These are phyloP conservation scores for Nipponia nippon DNA, from an alignment of 2,113 vertebrate species.

Conservation along the genomic window DNA sequence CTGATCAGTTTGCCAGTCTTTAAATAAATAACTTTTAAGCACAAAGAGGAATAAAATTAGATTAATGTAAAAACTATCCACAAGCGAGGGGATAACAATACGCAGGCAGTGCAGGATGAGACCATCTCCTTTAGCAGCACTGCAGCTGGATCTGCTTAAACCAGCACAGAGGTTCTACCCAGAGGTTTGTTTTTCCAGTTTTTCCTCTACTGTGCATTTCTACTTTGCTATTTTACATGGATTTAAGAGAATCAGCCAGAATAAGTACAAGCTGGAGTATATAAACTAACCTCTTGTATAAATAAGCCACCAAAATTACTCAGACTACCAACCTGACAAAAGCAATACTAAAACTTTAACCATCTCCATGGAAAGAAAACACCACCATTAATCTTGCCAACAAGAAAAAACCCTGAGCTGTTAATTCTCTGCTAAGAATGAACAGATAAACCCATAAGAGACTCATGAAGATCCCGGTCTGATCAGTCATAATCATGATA, in stretches of 20 bases:
- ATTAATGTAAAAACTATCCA: background rate
- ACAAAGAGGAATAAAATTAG: background rate
- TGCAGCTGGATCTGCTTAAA: background rate
- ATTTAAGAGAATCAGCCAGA: background rate
- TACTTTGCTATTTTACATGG: background rate
- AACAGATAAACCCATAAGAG: background rate
- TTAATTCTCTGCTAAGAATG: background rate
- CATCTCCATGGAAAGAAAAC: background rate
- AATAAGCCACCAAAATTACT: slow-evolving; percentile 1
- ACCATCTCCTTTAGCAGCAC: background rate
- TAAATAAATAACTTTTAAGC: background rate
- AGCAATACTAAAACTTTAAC: background rate
- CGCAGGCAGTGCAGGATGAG: background rate
- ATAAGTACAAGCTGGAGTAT: background rate
- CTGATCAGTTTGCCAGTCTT: background rate
- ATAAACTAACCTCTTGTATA: background rate
- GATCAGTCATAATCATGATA: background rate
- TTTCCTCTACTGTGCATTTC: background rate
- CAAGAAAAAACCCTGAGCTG: background rate
- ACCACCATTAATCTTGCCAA: background rate
- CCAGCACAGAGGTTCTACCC: background rate
- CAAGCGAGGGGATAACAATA: background rate
- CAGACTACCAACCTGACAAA: background rate
- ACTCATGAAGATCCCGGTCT: background rate
- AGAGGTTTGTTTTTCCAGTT: background rate